Percentiles rank a stretch among this genome's conserved stretches.
Evolutionary conservation across 2,113 vertebrate genomes (phyloP).

Genomic region (Dasyornis broadbenti): DNA sequence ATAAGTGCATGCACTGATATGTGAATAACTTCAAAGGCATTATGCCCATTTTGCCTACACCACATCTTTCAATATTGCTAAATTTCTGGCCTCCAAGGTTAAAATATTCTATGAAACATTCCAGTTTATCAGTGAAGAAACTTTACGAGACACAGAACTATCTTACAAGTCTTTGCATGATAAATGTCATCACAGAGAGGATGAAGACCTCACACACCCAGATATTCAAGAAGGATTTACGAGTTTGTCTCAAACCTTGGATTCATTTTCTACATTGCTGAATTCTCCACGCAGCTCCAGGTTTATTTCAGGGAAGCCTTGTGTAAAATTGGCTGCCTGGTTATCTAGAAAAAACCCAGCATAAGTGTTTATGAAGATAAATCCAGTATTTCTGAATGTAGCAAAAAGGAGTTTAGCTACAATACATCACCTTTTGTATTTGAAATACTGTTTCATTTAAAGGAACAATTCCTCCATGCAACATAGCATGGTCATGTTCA

Average conservation of each 20-base stretch:
- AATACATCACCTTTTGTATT: background rate
- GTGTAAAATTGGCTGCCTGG: background rate
- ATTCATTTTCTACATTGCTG: background rate
- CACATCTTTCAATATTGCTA: background rate
- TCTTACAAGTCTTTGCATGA: background rate
- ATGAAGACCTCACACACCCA: background rate
- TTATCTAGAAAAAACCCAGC: background rate
- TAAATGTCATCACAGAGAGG: background rate
- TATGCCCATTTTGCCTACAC: background rate
- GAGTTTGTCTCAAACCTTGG: constrained; percentile 46
- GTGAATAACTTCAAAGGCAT: background rate
- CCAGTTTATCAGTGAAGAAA: background rate
- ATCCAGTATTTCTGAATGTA: background rate
- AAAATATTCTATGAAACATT: background rate
- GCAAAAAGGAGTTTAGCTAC: background rate
- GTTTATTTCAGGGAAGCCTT: background rate
- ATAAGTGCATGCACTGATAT: background rate
- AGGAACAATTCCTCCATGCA: background rate
- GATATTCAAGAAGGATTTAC: background rate
- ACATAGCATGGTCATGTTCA: background rate
- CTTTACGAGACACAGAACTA: background rate
- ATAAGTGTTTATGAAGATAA: background rate
- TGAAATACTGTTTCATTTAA: background rate
- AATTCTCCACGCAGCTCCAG: background rate
- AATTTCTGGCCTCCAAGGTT: background rate